A percentile compares a stretch with the other conserved stretches of the same genome.
phyloP scores from a whole-genome alignment of 1,140 invertebrate species.

The Pogonomyrmex barbatus region DNA sequence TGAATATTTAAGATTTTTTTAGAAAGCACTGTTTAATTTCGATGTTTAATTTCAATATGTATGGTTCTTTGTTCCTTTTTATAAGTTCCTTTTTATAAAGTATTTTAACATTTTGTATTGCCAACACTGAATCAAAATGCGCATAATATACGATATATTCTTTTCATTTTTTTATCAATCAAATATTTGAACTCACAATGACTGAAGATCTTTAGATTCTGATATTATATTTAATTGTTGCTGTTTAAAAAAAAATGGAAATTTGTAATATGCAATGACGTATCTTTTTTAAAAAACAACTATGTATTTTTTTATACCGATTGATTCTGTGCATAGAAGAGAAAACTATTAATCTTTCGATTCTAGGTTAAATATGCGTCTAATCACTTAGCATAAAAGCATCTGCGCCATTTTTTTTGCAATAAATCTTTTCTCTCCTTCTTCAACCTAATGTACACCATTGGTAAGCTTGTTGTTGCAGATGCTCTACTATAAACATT shows the following conservation, averaged over 20 bases:
- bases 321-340: background rate
- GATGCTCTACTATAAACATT: background rate
- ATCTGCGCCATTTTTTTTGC: constrained; percentile 31
- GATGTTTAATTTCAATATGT: background rate
- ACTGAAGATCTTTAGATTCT: no score
- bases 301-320: no score
- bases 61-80: background rate
- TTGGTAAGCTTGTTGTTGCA: background rate
- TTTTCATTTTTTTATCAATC: no score
- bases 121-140: no score
- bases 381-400: constrained; percentile 20
- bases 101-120: no score
- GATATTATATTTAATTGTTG: no score
- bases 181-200: no score
- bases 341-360: constrained; percentile 58
- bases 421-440: constrained; percentile 2
- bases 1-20: background rate
- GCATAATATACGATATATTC: no score
- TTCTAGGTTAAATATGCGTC: constrained; percentile 46
- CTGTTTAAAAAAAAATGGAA: no score
- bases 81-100: background rate
- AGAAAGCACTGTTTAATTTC: background rate
- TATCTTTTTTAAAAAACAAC: no score
- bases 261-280: no score
- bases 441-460: background rate